Base-by-base conservation (phyloP, 2,113 vertebrate genomes). In the Copsychus sechellarum region DNA sequence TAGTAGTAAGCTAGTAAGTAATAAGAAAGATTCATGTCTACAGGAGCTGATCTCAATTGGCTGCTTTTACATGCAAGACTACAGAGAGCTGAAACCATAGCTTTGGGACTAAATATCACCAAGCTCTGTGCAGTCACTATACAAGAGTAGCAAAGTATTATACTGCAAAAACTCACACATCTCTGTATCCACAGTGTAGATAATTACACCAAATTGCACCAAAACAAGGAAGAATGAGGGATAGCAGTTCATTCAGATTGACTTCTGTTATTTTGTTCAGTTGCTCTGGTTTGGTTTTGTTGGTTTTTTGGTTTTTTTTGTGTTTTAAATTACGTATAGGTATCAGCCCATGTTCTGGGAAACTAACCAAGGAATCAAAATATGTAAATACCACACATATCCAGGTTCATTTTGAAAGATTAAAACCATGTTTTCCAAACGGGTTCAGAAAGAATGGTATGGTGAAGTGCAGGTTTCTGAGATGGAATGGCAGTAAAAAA, bases 351-450 rank as follows among this genome's bases (percentile, higher is more conserved):
- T 22, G 9, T 69, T 92, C 87, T 69, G n/a, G 42, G 66, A 22
- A 81, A 50, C 50, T 70, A 90, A 76, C 20, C 43, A 48, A 72
- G 36, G 65, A 92, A 88, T 51, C 43, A 78, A 86, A 76, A 74
- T 78, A 43, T 12, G 11, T 31, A 66, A 72, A 82, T 19, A 64
- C 11, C 33, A 69, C 71, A 72, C 29, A 72, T 6, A 91, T 12
- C 19, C 38, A 60, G 8, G 15, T 56, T 81, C n/a, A 42, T 62
- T 93, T 86, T 80, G 26, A 88, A 47, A 76, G 38, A 69, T 65
- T 81, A 95, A 95, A 95, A 38, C 73, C 47, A 76, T 82, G 60
- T 87, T 96, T 95, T 91, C 96, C 81, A 92, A 97, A 93, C 67
- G 12, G 47, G 54, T 81, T 92, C 88, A 92, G 91, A 94, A 95